phyloP scores from a whole-genome alignment of 2,113 vertebrate genomes.

The Clarias macrocephalus region DNA sequence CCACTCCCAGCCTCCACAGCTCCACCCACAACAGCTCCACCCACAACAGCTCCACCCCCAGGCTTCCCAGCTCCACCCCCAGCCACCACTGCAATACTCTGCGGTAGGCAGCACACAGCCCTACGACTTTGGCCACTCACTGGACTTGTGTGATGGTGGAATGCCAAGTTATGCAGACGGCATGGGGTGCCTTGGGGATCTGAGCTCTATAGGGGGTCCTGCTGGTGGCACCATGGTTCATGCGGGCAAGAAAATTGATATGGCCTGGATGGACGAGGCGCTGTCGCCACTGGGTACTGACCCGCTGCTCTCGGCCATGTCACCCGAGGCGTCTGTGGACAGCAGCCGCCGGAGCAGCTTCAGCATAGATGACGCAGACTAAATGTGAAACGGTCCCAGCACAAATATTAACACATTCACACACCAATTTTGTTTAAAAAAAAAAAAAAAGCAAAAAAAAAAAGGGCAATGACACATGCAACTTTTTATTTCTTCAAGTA shows the following conservation, averaged over 20 bases:
- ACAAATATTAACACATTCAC: slow-evolving; percentile 39
- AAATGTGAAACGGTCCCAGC: slow-evolving; percentile 76
- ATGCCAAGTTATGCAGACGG: slow-evolving; percentile 76
- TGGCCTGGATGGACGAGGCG: slow-evolving; percentile 93
- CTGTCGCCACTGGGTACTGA: slow-evolving; percentile 88
- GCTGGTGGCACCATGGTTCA: slow-evolving; percentile 52
- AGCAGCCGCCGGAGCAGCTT: slow-evolving; percentile 97
- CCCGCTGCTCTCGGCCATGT: slow-evolving; percentile 93
- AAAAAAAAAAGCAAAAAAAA: too few species aligned
- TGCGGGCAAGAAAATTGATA: slow-evolving; percentile 82
- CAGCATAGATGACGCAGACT: slow-evolving; percentile 95
- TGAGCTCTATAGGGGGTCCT: slow-evolving; percentile 70
- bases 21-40: slow-evolving; percentile 63
- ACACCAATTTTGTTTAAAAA: neutral
- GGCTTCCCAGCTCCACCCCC: slow-evolving; percentile 70
- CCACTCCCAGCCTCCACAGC: slow-evolving; percentile 66
- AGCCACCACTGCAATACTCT: slow-evolving; percentile 75
- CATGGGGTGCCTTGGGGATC: slow-evolving; percentile 80
- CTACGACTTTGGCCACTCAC: slow-evolving; percentile 84
- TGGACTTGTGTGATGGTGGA: slow-evolving; percentile 83
- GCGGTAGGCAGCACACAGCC: slow-evolving; percentile 77
- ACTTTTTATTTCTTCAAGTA: neutral
- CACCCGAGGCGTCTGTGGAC: slow-evolving; percentile 89
- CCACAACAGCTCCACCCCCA: slow-evolving; percentile 60
- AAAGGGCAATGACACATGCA: neutral